These are phyloP conservation scores for Cervus canadensis DNA, from an alignment of 2,113 vertebrate species.

Conservation along the genomic window DNA sequence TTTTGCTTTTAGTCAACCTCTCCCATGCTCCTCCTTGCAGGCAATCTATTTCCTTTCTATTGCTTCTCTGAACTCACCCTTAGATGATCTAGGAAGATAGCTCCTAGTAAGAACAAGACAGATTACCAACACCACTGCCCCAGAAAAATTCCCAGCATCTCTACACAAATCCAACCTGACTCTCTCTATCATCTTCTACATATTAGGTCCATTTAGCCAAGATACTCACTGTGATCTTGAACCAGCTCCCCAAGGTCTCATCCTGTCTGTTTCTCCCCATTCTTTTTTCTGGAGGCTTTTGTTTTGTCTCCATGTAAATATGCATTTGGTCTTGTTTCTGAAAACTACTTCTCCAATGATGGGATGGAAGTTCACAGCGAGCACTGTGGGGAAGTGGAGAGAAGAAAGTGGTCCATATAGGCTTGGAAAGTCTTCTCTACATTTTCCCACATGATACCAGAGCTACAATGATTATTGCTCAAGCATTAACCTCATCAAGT, in stretches of 20 bases:
- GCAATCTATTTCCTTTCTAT: background rate
- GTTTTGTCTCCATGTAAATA: background rate
- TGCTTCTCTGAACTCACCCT: background rate
- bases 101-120: background rate
- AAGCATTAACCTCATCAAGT: background rate
- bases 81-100: background rate
- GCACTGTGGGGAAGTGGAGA: background rate
- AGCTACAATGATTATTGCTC: background rate
- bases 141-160: background rate
- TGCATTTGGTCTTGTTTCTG: background rate
- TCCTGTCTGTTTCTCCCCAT: background rate
- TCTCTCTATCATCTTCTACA: background rate
- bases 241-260: conserved; percentile 77
- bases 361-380: background rate
- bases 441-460: background rate
- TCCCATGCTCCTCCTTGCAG: background rate
- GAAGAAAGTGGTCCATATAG: background rate
- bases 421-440: background rate
- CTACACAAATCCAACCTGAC: background rate
- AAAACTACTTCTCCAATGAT: background rate
- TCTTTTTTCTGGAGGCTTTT: conserved; percentile 14
- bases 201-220: background rate
- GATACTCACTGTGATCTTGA: conserved; percentile 84
- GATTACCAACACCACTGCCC: background rate
- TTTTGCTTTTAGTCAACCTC: background rate